These are phyloP conservation scores for Cecidostiba fungosa DNA, from an alignment of 2,888 invertebrate species.

Conservation along the genomic window DNA sequence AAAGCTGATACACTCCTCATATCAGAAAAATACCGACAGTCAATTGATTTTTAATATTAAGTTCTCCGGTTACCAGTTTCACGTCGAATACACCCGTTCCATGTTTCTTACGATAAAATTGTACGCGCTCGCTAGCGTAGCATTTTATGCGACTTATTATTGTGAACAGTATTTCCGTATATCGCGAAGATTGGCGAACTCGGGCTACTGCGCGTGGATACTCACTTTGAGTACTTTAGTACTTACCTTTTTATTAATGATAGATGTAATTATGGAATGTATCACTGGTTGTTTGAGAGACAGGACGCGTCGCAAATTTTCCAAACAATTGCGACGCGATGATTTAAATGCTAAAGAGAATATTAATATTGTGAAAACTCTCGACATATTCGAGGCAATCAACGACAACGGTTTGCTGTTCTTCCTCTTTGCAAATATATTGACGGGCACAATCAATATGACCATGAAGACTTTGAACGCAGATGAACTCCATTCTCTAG, in stretches of 20 bases:
- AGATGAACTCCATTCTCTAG: slow-evolving; percentile 69
- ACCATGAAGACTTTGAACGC: slow-evolving; percentile 84
- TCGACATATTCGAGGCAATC: slow-evolving; percentile 86
- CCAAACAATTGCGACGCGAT: slow-evolving; percentile 68
- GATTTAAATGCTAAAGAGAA: slow-evolving; percentile 59
- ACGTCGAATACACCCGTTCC: slow-evolving; percentile 71
- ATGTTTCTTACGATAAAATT: slow-evolving; percentile 75
- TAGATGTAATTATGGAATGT: slow-evolving; percentile 81
- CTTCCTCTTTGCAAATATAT: slow-evolving; percentile 91
- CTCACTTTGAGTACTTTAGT: slow-evolving; percentile 84
- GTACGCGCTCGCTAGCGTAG: slow-evolving; percentile 69
- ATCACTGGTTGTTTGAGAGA: slow-evolving; percentile 64
- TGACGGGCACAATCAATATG: slow-evolving; percentile 92
- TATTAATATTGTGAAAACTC: slow-evolving; percentile 73
- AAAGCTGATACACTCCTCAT: slow-evolving; percentile 79
- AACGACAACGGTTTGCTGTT: slow-evolving; percentile 92
- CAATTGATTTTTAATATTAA: slow-evolving; percentile 65
- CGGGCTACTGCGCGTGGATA: slow-evolving; percentile 90
- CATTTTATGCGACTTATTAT: slow-evolving; percentile 80
- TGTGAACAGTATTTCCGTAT: slow-evolving; percentile 82
- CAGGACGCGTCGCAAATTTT: slow-evolving; percentile 47
- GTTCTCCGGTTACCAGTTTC: slow-evolving; percentile 66
- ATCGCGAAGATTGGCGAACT: slow-evolving; percentile 92
- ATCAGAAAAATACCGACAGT: slow-evolving; percentile 46
- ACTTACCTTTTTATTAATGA: slow-evolving; percentile 82